phyloP scores from a whole-genome alignment of 2,797 vertebrate species.

The Aythya fuligula region DNA sequence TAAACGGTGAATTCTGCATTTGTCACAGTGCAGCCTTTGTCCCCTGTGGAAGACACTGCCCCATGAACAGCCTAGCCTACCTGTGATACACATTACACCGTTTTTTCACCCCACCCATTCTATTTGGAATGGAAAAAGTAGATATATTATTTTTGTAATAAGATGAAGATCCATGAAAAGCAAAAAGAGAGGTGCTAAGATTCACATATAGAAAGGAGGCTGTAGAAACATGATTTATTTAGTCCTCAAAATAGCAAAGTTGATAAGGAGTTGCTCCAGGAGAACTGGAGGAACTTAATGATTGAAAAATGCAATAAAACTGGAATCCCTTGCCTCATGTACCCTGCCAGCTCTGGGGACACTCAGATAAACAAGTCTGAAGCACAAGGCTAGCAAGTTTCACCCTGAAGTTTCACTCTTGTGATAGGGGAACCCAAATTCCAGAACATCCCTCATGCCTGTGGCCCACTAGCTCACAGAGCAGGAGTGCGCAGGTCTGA shows the following conservation, averaged over 20 bases:
- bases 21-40: not conserved
- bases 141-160: not conserved
- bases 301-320: slow-evolving; percentile 15
- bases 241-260: not conserved
- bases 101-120: not conserved
- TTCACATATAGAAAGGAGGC: not conserved
- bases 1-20: not conserved
- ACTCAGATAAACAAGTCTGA: not conserved
- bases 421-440: not conserved
- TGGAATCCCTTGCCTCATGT: accelerated
- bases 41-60: not conserved
- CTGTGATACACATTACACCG: not conserved
- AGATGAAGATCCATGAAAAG: not conserved
- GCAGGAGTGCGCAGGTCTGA: not conserved
- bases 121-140: not conserved
- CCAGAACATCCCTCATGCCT: not conserved
- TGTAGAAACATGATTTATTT: slow-evolving; percentile 22
- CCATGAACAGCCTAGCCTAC: not conserved
- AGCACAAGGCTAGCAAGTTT: not conserved
- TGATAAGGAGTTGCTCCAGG: not conserved
- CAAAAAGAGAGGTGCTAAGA: not conserved
- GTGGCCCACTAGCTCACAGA: not conserved
- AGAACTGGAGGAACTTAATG: not conserved
- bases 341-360: not conserved
- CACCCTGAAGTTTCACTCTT: not conserved